These are phyloP conservation scores for Murina feae DNA, from an alignment of 2,113 vertebrate genomes.

Conservation along the genomic window DNA sequence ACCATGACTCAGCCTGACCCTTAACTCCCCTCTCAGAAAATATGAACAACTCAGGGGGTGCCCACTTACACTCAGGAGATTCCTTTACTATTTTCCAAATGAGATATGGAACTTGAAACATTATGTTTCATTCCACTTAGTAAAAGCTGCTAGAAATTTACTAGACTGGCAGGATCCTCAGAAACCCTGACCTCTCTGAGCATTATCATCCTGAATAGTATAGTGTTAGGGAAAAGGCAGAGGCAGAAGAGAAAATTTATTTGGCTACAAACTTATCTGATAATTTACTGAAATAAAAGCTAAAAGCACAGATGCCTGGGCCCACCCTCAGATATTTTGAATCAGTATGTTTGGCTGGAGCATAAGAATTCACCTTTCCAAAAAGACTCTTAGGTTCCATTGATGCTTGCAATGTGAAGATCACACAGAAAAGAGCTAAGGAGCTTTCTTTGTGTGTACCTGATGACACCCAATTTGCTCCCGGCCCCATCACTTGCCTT, in stretches of 20 bases:
- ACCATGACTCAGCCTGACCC: not conserved
- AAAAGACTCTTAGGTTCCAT: not conserved
- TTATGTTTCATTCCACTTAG: not conserved
- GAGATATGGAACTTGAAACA: not conserved
- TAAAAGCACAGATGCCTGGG: not conserved
- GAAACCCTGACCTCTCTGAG: not conserved
- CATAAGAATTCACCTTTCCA: not conserved
- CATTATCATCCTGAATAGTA: not conserved
- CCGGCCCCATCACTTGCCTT: rapidly evolving
- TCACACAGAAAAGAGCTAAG: not conserved
- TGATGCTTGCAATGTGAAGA: not conserved
- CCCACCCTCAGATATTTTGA: not conserved
- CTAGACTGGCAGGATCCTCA: not conserved
- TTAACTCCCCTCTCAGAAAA: not conserved
- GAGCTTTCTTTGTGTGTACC: not conserved
- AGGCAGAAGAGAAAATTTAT: not conserved
- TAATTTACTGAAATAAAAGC: not conserved
- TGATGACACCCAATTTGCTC: not conserved
- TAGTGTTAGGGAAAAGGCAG: not conserved
- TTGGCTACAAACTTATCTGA: not conserved
- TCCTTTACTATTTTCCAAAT: not conserved
- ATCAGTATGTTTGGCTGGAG: not conserved
- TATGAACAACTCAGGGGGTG: not conserved
- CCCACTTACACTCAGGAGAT: not conserved
- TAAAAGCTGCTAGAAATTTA: not conserved